Conservation (phyloP, 2,113 vertebrate genomes). For the Sakesphorus luctuosus region DNA sequence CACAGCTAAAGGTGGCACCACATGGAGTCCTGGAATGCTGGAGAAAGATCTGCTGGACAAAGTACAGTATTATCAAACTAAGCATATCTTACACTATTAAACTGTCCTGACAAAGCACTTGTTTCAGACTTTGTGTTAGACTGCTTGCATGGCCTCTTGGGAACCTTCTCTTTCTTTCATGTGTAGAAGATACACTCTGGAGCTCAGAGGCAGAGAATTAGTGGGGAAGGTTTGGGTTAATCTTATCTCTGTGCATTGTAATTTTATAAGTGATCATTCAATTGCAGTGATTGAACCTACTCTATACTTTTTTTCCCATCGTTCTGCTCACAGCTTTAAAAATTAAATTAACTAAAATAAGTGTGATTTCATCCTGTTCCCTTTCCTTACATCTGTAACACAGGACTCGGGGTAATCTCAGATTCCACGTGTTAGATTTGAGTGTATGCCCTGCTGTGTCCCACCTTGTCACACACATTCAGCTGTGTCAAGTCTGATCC, state of each 20-base stretch:
- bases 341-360: background rate
- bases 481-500: background rate
- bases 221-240: background rate
- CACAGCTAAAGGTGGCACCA: background rate
- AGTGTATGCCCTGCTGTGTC: background rate
- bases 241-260: background rate
- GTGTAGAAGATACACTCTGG: background rate
- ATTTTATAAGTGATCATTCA: background rate
- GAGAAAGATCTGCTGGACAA: background rate
- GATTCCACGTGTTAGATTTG: background rate
- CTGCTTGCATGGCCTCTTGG: background rate
- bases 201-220: background rate
- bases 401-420: background rate
- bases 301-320: background rate
- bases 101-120: background rate
- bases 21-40: background rate
- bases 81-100: background rate
- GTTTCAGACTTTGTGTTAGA: background rate
- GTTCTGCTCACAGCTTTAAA: background rate
- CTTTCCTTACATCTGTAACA: background rate
- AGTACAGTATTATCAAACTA: background rate
- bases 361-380: background rate
- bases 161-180: background rate
- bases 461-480: background rate
- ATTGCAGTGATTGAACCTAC: background rate